Evolutionary conservation across 2,797 vertebrate genomes (phyloP), one percentile per base, ranked within the genome.

Genomic region (Cetoscarus ocellatus): DNA sequence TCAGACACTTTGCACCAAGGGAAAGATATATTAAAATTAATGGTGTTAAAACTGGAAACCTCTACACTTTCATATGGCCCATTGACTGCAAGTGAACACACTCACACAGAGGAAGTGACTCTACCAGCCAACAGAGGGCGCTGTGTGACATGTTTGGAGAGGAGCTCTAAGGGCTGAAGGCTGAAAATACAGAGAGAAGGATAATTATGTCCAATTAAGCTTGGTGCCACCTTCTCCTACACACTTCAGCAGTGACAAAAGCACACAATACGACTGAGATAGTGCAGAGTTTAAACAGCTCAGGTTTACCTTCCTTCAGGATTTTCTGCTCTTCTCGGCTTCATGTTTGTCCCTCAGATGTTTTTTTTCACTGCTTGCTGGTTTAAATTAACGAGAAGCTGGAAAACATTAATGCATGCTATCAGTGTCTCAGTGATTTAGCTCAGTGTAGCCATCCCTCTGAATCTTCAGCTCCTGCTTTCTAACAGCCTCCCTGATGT

Each of bases 121-220:
- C 9, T 13, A 58, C 56, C 51, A n/a, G 59, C 89, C 90, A 90
- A 90, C 58, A 89, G 88, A 82, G 77, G 88, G 84, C 63, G 71
- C 82, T 77, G 81, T 79, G 57, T 61, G 40, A 79, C 67, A 73
- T 50, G 73, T 70, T 75, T 79, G 52, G 34, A 38, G 67, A 2
- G 49, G n/a, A 48, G 59, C 70, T 67, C 73, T 71, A 75, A 67
- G 56, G 62, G 77, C 54, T 71, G 61, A 59, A 86, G 66, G 77
- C 62, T 83, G 75, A 73, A 79, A 75, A 83, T 77, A 77, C 61
- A 84, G 47, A 78, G 59, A 86, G 53, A 75, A 54, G 73, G 79
- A 89, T 90, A 88, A 91, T 93, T 91, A 90, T 73, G 69, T 88
- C 81, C 81, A 85, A 92, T 92, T 90, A 90, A 88, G 83, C 70